Percentiles rank a stretch among this genome's conserved stretches.
phyloP scores from a whole-genome alignment of 2,888 invertebrate species.

The Synergus umbraculus region DNA sequence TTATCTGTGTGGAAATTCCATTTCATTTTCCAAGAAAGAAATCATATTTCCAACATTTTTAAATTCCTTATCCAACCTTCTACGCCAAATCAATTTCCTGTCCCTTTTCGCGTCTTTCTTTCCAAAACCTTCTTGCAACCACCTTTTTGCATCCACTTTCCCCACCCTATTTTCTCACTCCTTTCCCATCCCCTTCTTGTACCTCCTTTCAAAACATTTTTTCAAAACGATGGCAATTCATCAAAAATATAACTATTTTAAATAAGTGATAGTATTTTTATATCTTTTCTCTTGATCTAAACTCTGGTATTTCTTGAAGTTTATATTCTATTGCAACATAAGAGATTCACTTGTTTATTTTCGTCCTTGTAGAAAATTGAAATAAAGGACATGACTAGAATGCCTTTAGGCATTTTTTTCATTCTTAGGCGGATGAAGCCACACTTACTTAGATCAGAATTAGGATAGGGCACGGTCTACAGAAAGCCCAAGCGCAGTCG shows the following conservation, averaged over 20 bases:
- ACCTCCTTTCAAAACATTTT: no score
- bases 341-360: not conserved
- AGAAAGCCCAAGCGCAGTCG: constrained; percentile 65
- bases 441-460: constrained; percentile 65
- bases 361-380: not conserved
- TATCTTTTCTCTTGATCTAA: not conserved
- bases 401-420: constrained; percentile 33
- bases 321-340: not conserved
- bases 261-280: not conserved
- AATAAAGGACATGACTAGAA: constrained; percentile 22
- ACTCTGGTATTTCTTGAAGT: not conserved
- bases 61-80: no score
- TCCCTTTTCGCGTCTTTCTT: no score
- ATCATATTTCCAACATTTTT: no score
- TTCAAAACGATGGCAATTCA: not conserved
- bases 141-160: no score
- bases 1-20: no score
- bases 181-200: no score
- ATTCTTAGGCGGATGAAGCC: constrained; percentile 55
- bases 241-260: no score
- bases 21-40: no score
- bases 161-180: no score
- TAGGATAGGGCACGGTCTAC: constrained; percentile 64
- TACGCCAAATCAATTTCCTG: no score
- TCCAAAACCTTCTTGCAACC: no score